A percentile compares a stretch with the other conserved stretches of the same genome.
Conservation (phyloP, 2,888 invertebrate genomes). For the Protophormia terraenovae region DNA sequence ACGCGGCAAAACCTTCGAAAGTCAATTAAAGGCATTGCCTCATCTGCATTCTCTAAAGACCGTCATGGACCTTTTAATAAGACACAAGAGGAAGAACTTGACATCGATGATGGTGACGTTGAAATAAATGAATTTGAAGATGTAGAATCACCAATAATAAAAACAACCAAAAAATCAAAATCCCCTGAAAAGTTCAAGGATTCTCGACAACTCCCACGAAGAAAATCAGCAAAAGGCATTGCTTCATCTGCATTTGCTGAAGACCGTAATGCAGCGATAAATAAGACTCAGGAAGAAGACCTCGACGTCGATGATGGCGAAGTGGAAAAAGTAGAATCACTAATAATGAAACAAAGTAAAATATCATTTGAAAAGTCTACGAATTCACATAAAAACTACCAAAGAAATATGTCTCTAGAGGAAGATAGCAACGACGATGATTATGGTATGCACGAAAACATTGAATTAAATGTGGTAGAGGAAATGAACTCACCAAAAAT, state of each 20-base stretch:
- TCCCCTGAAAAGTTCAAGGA: neutral
- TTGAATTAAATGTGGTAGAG: slow-evolving; percentile 16
- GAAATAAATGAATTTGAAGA: neutral
- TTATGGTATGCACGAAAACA: neutral
- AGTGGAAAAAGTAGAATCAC: too few species aligned
- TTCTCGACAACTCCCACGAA: neutral
- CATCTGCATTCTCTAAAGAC: too few species aligned
- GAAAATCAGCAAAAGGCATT: neutral
- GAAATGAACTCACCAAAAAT: slow-evolving; percentile 20
- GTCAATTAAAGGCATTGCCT: too few species aligned
- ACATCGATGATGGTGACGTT: neutral
- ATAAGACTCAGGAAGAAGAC: too few species aligned
- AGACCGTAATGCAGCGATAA: too few species aligned
- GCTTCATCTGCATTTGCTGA: neutral
- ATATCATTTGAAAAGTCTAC: too few species aligned
- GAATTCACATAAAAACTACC: too few species aligned
- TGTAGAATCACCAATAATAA: slow-evolving; percentile 51
- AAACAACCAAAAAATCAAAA: neutral
- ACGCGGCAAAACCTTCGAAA: too few species aligned
- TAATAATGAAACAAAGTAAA: too few species aligned
- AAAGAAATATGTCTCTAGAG: neutral
- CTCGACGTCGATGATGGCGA: too few species aligned
- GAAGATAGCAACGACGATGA: neutral
- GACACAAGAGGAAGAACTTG: too few species aligned
- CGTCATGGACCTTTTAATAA: too few species aligned